Evolutionary conservation across 2,888 invertebrate species (phyloP).

Genomic region (Cybosia mesomella): DNA sequence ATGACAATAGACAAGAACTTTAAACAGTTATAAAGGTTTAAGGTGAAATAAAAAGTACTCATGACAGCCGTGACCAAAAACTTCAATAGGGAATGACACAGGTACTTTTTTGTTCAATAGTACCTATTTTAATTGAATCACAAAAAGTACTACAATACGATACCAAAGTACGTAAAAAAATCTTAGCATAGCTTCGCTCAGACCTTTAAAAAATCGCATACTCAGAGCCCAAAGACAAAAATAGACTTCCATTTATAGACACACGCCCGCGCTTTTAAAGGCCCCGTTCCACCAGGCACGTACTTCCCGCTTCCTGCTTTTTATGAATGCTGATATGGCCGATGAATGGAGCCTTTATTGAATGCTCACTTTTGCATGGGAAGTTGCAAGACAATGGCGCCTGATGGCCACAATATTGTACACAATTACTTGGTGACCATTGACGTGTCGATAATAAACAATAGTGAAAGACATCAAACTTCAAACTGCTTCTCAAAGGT

Average conservation of each 20-base stretch:
- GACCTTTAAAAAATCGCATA: slow-evolving; percentile 24
- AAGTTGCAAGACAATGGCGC: slow-evolving; percentile 47
- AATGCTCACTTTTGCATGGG: slow-evolving; percentile 64
- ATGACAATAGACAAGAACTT: neutral
- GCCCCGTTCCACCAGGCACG: slow-evolving; percentile 70
- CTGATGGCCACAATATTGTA: slow-evolving; percentile 38
- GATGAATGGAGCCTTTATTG: slow-evolving; percentile 59
- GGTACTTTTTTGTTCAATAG: neutral
- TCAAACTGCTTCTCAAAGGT: neutral
- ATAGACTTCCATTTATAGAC: slow-evolving; percentile 48
- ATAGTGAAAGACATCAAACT: slow-evolving; percentile 22
- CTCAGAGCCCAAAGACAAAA: slow-evolving; percentile 38
- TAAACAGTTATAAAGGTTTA: neutral
- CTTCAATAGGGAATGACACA: neutral
- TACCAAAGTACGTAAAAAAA: slow-evolving; percentile 10
- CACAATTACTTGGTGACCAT: slow-evolving; percentile 45
- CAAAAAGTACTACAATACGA: neutral
- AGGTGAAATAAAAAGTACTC: neutral
- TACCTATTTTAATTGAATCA: neutral
- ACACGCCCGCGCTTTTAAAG: slow-evolving; percentile 61
- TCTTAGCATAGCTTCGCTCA: neutral
- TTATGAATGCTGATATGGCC: slow-evolving; percentile 64
- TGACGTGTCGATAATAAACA: slow-evolving; percentile 41
- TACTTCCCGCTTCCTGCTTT: slow-evolving; percentile 79
- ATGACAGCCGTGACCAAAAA: neutral